Evolutionary conservation across 2,113 vertebrate genomes (phyloP).

Genomic region (Labrus mixtus): DNA sequence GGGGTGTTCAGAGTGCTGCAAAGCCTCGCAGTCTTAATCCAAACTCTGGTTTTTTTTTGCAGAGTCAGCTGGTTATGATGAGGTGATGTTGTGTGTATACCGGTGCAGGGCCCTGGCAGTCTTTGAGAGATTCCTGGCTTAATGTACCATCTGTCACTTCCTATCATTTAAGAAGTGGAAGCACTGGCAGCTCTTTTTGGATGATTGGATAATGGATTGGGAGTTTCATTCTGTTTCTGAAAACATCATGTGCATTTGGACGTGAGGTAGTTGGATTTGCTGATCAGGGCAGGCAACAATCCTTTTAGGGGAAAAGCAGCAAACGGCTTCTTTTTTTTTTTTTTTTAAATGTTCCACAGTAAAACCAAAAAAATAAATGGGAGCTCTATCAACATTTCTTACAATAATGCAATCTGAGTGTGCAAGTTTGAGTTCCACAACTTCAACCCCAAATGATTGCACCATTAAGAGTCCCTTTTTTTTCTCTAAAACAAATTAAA

Average conservation of each 20-base stretch:
- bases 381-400: constrained; percentile 1
- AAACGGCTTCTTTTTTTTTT: no score
- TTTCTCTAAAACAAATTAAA: no score
- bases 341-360: constrained; percentile 28
- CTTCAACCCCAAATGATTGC: no score
- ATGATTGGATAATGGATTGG: not conserved
- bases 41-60: constrained; percentile 50
- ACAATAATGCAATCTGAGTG: no score
- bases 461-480: no score
- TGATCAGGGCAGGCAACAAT: not conserved
- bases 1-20: constrained; percentile 49
- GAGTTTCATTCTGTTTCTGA: constrained; percentile 6
- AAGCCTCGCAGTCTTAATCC: constrained; percentile 63
- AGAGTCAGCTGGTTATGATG: constrained; percentile 66
- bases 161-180: constrained; percentile 8
- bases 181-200: constrained; percentile 1
- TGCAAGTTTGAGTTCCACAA: no score
- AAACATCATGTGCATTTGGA: constrained; percentile 35
- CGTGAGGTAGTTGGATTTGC: constrained; percentile 39
- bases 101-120: constrained; percentile 25
- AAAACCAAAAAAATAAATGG: not conserved
- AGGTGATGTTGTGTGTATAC: constrained; percentile 23
- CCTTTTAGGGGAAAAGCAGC: constrained; percentile 33
- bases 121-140: constrained; percentile 8
- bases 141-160: constrained; percentile 39